Evolutionary conservation across 2,113 vertebrate genomes (phyloP), one percentile per base, ranked within the genome.

Genomic region (Cyprinodon brontotheroides): DNA sequence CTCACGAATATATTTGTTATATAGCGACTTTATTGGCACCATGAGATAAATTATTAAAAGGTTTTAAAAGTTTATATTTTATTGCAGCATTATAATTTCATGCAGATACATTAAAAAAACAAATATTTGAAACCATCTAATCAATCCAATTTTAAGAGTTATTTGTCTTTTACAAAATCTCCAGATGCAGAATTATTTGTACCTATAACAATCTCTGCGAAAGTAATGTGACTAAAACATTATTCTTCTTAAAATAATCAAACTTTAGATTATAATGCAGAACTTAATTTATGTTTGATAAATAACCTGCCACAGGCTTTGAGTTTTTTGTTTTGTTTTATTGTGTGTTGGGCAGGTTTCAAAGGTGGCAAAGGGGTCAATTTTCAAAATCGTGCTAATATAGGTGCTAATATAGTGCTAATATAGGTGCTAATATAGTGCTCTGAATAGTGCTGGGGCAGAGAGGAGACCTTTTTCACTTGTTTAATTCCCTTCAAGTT

Each of bases 381-480:
- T 29, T 29, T 29, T 29, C 1, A 29, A 29, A 29, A 29, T 29
- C 29, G 29, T 29, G 29, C 29, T 2, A 29, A 29, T 29, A 29
- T 29, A 29, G 29, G 29, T 29, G 29, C 29, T 29, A 29, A 29
- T 29, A 29, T 29, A 29, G 29, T 1, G 29, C 29, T 29, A 29
- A 29, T 29, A 29, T 29, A 29, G 29, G 29, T 29, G 29, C 29
- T 29, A 29, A 29, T 29, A 29, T 29, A 29, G 76, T 86, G 81
- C 81, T 85, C 79, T 82, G 50, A 48, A 69, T 4, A 17, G 61
- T 50, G 81, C 40, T 12, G 15, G 13, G 57, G 64, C 72, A 68
- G 61, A 61, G 37, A 80, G 48, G 37, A 70, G 48, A 74, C 1
- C 14, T 57, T 39, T 87, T 70, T 73, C 79, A 79, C 81, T 73